phyloP scores from a whole-genome alignment of 2,888 invertebrate species.

The Hesperia comma region DNA sequence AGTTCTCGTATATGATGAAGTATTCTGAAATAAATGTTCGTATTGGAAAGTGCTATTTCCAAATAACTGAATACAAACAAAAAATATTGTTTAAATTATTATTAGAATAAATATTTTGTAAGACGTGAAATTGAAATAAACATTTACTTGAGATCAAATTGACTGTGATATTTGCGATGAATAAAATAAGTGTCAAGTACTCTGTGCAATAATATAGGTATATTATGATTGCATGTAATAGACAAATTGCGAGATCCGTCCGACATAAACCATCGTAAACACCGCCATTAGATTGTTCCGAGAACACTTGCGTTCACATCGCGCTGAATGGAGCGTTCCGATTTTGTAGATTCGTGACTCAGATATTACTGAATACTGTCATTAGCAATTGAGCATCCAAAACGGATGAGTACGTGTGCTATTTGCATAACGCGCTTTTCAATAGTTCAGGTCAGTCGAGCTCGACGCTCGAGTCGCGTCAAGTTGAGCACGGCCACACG shows the following conservation, averaged over 20 bases:
- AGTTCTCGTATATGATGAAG: too few relatives aligned
- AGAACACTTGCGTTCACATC: conserved; percentile 24
- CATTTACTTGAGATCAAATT: too few relatives aligned
- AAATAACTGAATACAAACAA: too few relatives aligned
- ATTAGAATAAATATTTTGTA: too few relatives aligned
- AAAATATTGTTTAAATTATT: too few relatives aligned
- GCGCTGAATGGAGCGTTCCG: conserved; percentile 18
- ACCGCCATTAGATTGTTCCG: conserved; percentile 22
- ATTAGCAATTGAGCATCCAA: conserved; percentile 21
- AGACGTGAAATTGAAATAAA: too few relatives aligned
- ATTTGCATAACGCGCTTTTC: conserved; percentile 16
- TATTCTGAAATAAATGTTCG: too few relatives aligned
- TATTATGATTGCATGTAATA: conserved; percentile 1
- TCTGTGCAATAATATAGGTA: conserved; percentile 4
- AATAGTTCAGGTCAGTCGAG: conserved; percentile 16
- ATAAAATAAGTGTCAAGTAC: conserved; percentile 2
- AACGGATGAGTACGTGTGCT: conserved; percentile 20
- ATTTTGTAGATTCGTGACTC: conserved; percentile 30
- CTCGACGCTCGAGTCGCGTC: conserved; percentile 18
- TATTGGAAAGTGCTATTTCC: too few relatives aligned
- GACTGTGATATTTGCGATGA: too few relatives aligned
- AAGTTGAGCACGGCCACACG: conserved; percentile 20
- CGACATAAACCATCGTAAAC: conserved; percentile 22
- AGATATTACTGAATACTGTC: conserved; percentile 22
- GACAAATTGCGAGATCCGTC: conserved; percentile 22